Conservation (phyloP, 1,140 invertebrate genomes). For the Araneus ventricosus region DNA sequence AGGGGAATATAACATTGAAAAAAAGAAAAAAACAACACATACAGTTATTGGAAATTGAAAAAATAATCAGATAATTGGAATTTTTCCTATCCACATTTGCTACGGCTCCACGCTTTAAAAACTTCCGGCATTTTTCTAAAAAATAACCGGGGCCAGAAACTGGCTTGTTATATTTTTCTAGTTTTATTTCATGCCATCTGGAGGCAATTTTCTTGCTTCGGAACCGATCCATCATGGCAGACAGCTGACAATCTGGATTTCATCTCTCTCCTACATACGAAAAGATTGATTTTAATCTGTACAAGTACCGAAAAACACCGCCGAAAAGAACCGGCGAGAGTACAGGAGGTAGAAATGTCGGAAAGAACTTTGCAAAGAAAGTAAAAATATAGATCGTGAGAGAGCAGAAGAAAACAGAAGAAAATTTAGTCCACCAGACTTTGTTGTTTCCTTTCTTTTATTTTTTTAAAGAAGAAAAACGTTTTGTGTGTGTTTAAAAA, state of each 20-base stretch:
- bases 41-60: too few relatives aligned
- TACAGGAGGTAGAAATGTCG: background rate
- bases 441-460: background rate
- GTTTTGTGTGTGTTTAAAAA: background rate
- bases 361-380: background rate
- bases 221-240: conserved; percentile 28
- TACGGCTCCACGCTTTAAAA: background rate
- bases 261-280: background rate
- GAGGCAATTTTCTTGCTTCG: conserved; percentile 33
- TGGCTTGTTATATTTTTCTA: background rate
- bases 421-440: background rate
- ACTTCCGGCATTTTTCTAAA: background rate
- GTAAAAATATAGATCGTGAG: background rate
- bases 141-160: background rate
- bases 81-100: background rate
- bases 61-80: too few relatives aligned
- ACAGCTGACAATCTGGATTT: conserved; percentile 50
- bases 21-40: too few relatives aligned
- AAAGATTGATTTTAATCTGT: conserved; percentile 48
- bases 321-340: background rate
- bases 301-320: background rate
- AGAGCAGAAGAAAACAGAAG: background rate
- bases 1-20: too few relatives aligned
- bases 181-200: conserved; percentile 42
- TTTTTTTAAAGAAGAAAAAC: background rate